A percentile compares a stretch with the other conserved stretches of the same genome.
These are phyloP conservation scores for Myotis pilosus DNA, from an alignment of 2,797 vertebrate genomes.

Conservation along the genomic window DNA sequence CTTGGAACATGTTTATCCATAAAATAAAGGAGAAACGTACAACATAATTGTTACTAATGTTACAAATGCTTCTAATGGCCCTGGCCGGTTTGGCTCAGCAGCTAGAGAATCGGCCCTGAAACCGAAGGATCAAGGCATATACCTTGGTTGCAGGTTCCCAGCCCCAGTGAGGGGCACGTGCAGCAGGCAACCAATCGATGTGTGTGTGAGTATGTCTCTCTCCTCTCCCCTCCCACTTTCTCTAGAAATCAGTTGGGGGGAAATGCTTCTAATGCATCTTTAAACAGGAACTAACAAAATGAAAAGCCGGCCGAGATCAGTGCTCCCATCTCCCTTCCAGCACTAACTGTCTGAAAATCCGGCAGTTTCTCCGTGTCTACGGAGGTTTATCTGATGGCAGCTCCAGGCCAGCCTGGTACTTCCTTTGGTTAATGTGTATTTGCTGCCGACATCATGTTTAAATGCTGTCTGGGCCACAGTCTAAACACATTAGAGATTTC, in stretches of 20 bases:
- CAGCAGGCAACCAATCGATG: too few relatives aligned
- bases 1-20: not conserved
- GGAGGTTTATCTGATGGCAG: not conserved
- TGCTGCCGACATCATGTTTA: not conserved
- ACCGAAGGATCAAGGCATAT: too few relatives aligned
- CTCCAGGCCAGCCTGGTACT: not conserved
- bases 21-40: not conserved
- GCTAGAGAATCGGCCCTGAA: too few relatives aligned
- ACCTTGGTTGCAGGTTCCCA: too few relatives aligned
- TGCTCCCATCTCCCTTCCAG: not conserved
- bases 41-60: not conserved
- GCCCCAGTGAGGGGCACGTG: too few relatives aligned
- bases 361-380: not conserved
- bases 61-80: not conserved
- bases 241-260: too few relatives aligned
- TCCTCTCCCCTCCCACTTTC: too few relatives aligned
- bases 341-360: not conserved
- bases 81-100: too few relatives aligned
- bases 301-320: slow-evolving; percentile 30
- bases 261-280: slow-evolving; percentile 31
- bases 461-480: not conserved
- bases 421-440: not conserved
- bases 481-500: not conserved
- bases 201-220: too few relatives aligned
- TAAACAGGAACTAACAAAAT: not conserved